Conservation (phyloP, 1,140 invertebrate species). For the Ceratoteleas bidentatus region DNA sequence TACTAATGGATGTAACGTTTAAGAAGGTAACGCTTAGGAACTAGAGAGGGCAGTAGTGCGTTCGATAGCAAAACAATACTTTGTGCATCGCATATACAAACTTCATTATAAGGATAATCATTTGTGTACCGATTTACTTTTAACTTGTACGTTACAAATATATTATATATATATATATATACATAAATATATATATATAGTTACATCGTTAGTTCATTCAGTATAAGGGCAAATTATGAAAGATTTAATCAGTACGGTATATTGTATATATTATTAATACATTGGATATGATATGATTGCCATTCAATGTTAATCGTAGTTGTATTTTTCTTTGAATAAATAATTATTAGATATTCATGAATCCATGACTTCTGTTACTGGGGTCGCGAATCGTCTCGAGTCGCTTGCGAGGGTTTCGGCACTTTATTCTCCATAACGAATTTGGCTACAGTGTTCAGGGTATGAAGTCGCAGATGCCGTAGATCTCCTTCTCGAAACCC, state of each 20-base stretch:
- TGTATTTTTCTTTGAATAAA: slow-evolving; percentile 80
- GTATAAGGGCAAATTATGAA: slow-evolving; percentile 43
- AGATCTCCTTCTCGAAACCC: slow-evolving; percentile 81
- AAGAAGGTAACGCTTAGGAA: slow-evolving; percentile 19
- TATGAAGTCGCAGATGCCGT: slow-evolving; percentile 78
- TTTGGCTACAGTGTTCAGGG: slow-evolving; percentile 58
- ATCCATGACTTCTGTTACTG: no score
- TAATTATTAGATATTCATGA: slow-evolving; percentile 70
- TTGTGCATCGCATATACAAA: slow-evolving; percentile 46
- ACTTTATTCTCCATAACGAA: no score
- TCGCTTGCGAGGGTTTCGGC: no score
- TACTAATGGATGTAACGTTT: slow-evolving; percentile 37
- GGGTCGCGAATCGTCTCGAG: no score
- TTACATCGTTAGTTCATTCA: slow-evolving; percentile 36
- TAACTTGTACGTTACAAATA: slow-evolving; percentile 68
- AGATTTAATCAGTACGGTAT: slow-evolving; percentile 59
- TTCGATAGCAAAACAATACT: slow-evolving; percentile 62
- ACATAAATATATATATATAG: slow-evolving; percentile 48
- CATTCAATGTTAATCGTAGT: slow-evolving; percentile 79
- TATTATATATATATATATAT: slow-evolving; percentile 69
- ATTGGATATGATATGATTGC: slow-evolving; percentile 75
- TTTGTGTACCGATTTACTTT: slow-evolving; percentile 69
- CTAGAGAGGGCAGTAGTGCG: slow-evolving; percentile 63
- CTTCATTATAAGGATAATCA: slow-evolving; percentile 37
- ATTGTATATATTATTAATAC: slow-evolving; percentile 77